phyloP scores from a whole-genome alignment of 2,888 invertebrate genomes.

The Nemoura dubitans region DNA sequence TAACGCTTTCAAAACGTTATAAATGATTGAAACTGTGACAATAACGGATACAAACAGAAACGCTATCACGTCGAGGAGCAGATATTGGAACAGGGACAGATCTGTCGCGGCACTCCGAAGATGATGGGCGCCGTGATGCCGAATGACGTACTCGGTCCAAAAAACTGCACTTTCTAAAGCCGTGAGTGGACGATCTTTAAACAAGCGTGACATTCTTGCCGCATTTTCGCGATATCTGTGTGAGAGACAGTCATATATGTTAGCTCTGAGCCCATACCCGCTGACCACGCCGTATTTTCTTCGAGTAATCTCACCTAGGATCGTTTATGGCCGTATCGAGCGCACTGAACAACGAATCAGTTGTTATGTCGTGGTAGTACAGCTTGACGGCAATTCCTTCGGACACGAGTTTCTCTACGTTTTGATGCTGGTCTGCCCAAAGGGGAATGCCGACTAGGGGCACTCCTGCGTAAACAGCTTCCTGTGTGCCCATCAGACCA shows the following conservation, averaged over 20 bases:
- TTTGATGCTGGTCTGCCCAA: constrained; percentile 61
- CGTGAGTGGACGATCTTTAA: constrained; percentile 51
- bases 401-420: constrained; percentile 55
- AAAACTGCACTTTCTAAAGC: constrained; percentile 52
- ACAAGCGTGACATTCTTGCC: constrained; percentile 50
- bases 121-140: constrained; percentile 53
- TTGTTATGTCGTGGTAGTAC: constrained; percentile 52
- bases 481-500: constrained; percentile 69
- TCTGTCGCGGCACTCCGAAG: constrained; percentile 53
- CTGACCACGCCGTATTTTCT: neutral
- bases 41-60: constrained; percentile 13
- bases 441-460: constrained; percentile 66
- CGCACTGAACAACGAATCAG: constrained; percentile 53
- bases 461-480: constrained; percentile 66
- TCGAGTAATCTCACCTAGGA: constrained; percentile 53
- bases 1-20: neutral
- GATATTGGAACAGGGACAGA: constrained; percentile 61
- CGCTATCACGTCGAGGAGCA: constrained; percentile 49
- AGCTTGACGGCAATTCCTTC: constrained; percentile 57
- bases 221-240: constrained; percentile 52
- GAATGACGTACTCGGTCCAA: constrained; percentile 53
- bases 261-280: no score
- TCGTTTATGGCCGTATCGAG: constrained; percentile 54
- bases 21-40: neutral
- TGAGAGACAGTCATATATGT: constrained; percentile 9